A percentile compares a stretch with the other conserved stretches of the same genome.
phyloP scores from a whole-genome alignment of 2,888 invertebrate species.

The Drosophila eohydei region DNA sequence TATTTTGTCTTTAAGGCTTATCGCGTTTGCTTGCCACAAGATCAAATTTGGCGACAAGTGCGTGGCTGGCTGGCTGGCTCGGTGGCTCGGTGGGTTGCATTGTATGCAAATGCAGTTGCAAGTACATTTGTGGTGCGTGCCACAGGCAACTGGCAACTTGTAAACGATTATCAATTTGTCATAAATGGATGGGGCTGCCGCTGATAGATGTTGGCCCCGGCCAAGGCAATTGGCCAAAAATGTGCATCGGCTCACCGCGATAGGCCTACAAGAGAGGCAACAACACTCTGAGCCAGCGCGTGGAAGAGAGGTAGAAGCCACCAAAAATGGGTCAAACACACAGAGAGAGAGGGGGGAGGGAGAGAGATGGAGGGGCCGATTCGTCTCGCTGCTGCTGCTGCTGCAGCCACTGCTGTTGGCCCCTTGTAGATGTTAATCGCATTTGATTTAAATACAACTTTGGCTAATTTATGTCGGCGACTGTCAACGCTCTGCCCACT shows the following conservation, averaged over 20 bases:
- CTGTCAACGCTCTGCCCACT: conserved; percentile 71
- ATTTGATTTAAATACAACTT: conserved; percentile 79
- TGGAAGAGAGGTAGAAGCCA: conserved; percentile 1
- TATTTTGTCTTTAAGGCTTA: conserved; percentile 19
- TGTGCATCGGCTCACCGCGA: conserved; percentile 55
- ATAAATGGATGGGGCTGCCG: conserved; percentile 64
- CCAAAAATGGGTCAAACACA: conserved; percentile 70
- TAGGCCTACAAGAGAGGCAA: conserved; percentile 50
- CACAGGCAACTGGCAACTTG: conserved; percentile 55
- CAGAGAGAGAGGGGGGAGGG: neutral
- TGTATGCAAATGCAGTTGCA: conserved; percentile 67
- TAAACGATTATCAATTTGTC: conserved; percentile 79
- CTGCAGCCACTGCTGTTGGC: conserved; percentile 20
- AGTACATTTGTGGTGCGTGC: conserved; percentile 66
- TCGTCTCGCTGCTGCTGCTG: conserved; percentile 27
- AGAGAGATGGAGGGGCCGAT: neutral
- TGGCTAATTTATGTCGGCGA: conserved; percentile 78
- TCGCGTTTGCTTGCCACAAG: conserved; percentile 24
- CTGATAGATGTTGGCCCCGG: conserved; percentile 69
- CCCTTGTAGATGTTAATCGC: conserved; percentile 72
- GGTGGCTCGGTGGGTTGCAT: conserved; percentile 29
- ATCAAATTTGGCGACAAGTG: conserved; percentile 58
- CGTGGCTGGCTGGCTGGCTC: conserved; percentile 28
- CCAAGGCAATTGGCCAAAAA: conserved; percentile 58
- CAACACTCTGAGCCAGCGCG: conserved; percentile 5